Evolutionary conservation across 2,797 vertebrate species (phyloP).

Genomic region (Pristis pectinata): DNA sequence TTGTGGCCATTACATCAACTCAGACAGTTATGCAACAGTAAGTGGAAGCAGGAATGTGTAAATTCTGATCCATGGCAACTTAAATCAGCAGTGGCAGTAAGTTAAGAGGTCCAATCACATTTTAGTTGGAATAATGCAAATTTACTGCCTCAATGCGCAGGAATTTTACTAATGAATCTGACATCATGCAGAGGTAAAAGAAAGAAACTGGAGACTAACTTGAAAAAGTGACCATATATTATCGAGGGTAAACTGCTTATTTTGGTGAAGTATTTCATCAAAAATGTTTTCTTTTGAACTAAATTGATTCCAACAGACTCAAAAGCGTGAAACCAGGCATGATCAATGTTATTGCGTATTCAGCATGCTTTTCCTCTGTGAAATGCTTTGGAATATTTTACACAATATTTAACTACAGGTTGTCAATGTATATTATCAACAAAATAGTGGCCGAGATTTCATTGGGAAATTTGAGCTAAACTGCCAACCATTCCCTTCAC

Average conservation of each 20-base stretch:
- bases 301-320: neutral
- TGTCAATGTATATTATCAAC: neutral
- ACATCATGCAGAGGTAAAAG: neutral
- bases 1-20: conserved; percentile 8
- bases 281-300: neutral
- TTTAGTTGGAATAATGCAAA: conserved; percentile 30
- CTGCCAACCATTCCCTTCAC: no score
- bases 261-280: neutral
- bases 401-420: neutral
- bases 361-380: neutral
- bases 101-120: conserved; percentile 26
- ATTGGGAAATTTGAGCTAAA: no score
- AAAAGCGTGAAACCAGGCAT: neutral
- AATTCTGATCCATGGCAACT: conserved; percentile 26
- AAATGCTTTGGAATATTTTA: neutral
- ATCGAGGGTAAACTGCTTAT: neutral
- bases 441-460: neutral
- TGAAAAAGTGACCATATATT: neutral
- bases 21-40: neutral
- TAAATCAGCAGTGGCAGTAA: conserved; percentile 24
- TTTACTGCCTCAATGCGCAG: neutral
- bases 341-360: neutral
- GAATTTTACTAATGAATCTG: neutral
- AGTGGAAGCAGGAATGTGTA: neutral
- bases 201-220: neutral